phyloP scores from a whole-genome alignment of 2,888 invertebrate genomes.

The Diarsia rubi region DNA sequence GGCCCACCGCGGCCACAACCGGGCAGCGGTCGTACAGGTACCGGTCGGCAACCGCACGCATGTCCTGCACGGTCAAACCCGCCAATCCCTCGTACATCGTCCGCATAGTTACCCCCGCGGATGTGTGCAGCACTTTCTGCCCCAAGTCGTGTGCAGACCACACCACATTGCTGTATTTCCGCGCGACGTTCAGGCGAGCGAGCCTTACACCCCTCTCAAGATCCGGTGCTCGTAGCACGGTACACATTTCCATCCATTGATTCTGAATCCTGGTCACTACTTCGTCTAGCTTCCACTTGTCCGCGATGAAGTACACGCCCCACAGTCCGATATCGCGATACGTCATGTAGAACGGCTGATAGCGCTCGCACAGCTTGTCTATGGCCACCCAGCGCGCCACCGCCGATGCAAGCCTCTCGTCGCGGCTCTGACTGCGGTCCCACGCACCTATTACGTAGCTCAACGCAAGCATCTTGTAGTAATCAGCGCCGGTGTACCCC shows the following conservation, averaged over 20 bases:
- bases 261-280: constrained; percentile 80
- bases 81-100: constrained; percentile 48
- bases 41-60: constrained; percentile 69
- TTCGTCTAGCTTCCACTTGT: constrained; percentile 77
- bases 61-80: constrained; percentile 31
- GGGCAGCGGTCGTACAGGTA: constrained; percentile 86
- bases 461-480: constrained; percentile 77
- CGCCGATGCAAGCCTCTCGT: constrained; percentile 72
- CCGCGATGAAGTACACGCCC: constrained; percentile 85
- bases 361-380: constrained; percentile 78
- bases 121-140: constrained; percentile 76
- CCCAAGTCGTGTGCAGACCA: constrained; percentile 82
- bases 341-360: constrained; percentile 84
- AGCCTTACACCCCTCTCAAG: constrained; percentile 76
- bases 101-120: constrained; percentile 68
- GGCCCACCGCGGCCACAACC: constrained; percentile 84
- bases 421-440: constrained; percentile 79
- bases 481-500: constrained; percentile 78
- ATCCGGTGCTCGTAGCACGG: constrained; percentile 72
- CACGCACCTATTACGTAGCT: constrained; percentile 83
- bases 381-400: constrained; percentile 77
- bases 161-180: constrained; percentile 71
- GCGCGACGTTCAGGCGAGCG: constrained; percentile 76
- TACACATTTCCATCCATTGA: constrained; percentile 83
- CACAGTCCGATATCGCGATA: constrained; percentile 86